Evolutionary conservation across 1,140 invertebrate genomes (phyloP).

Genomic region (Heterodera carotae): DNA sequence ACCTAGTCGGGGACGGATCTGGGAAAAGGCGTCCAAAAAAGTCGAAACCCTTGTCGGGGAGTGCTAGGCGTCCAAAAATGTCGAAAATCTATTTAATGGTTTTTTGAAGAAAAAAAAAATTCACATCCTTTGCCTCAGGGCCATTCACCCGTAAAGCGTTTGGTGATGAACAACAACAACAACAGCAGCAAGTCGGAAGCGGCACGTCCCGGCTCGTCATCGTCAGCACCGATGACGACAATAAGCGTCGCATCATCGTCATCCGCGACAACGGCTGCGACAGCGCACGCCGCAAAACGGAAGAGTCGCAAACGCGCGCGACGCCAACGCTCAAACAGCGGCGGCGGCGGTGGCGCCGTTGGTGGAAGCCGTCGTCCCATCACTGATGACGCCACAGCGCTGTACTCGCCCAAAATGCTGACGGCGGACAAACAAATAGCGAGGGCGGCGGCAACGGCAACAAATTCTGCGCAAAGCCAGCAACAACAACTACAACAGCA

Average conservation of each 20-base stretch:
- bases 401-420: not conserved
- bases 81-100: no score
- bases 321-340: not conserved
- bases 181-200: not conserved
- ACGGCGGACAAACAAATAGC: not conserved
- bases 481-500: not conserved
- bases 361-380: no score
- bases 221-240: not conserved
- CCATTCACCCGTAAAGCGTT: constrained; percentile 29
- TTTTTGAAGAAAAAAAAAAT: not conserved
- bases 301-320: not conserved
- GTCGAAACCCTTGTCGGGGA: no score
- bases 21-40: no score
- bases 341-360: no score
- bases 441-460: constrained; percentile 8
- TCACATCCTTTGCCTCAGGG: constrained; percentile 3
- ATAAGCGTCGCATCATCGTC: not conserved
- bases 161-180: not conserved
- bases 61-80: no score
- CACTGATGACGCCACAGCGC: not conserved
- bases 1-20: no score
- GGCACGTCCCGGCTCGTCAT: not conserved
- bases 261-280: not conserved
- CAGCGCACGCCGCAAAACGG: not conserved
- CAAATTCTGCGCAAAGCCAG: not conserved